Evolutionary conservation across 1,140 invertebrate species (phyloP).

Genomic region (Oryctes rhinoceros): DNA sequence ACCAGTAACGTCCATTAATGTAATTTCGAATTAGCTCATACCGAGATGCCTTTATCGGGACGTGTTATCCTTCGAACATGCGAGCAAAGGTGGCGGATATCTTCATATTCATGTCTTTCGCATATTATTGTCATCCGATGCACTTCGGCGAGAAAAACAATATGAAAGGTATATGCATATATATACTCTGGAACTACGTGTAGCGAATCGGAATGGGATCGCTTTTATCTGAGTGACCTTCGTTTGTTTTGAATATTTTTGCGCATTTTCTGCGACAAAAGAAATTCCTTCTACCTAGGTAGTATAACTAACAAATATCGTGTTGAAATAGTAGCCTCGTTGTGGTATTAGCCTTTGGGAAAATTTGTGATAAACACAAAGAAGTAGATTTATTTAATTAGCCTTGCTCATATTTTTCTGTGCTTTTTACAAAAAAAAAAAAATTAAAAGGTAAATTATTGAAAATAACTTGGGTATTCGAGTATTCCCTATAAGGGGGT

Average conservation of each 20-base stretch:
- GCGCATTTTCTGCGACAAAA: neutral
- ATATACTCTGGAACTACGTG: slow-evolving; percentile 15
- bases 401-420: too few species aligned
- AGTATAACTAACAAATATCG: neutral
- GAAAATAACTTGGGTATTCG: too few species aligned
- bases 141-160: neutral
- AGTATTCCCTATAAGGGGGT: too few species aligned
- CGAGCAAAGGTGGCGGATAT: neutral
- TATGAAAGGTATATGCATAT: neutral
- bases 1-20: neutral
- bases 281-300: neutral
- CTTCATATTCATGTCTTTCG: neutral
- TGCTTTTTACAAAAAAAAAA: too few species aligned
- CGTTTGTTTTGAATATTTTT: slow-evolving; percentile 35
- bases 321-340: too few species aligned
- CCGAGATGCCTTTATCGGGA: neutral
- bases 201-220: slow-evolving; percentile 15
- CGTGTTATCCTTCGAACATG: neutral
- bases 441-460: too few species aligned
- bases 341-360: too few species aligned
- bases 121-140: slow-evolving; percentile 3
- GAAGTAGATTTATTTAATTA: too few species aligned
- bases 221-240: neutral
- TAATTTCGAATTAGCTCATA: neutral
- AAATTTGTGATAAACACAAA: too few species aligned